Evolutionary conservation across 2,113 vertebrate species (phyloP).

Genomic region (Archilochus colubris): DNA sequence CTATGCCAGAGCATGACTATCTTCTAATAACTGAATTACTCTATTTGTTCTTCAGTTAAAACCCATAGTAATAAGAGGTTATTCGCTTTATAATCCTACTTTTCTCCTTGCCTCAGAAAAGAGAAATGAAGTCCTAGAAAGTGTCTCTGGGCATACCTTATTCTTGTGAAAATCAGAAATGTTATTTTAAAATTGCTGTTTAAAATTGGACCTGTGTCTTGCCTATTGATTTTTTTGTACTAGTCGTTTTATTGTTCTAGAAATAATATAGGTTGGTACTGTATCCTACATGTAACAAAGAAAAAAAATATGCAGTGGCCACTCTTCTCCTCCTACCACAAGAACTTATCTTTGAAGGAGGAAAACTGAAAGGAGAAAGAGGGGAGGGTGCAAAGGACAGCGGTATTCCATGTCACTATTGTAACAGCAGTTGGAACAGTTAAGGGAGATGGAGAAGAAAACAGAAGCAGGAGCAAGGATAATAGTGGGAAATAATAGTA

Average conservation of each 20-base stretch:
- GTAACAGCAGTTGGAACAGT: not conserved
- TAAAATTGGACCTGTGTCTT: not conserved
- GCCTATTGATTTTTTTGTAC: not conserved
- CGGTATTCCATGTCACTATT: not conserved
- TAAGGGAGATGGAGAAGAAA: not conserved
- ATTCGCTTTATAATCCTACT: not conserved
- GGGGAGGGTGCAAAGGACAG: not conserved
- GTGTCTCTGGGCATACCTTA: not conserved
- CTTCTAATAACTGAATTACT: not conserved
- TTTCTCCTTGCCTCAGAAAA: not conserved
- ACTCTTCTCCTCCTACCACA: not conserved
- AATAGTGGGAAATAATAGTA: not conserved
- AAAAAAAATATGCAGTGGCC: not conserved
- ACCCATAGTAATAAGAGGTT: not conserved
- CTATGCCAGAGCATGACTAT: not conserved
- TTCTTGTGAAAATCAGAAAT: not conserved
- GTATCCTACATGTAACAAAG: not conserved
- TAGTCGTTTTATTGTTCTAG: not conserved
- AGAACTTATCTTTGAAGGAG: not conserved
- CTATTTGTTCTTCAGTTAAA: not conserved
- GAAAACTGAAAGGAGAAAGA: not conserved
- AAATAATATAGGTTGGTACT: not conserved
- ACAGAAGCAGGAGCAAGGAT: not conserved
- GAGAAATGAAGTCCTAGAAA: not conserved
- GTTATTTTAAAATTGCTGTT: not conserved